Conservation (phyloP, 1,140 invertebrate genomes). For the Gryon sp. region DNA sequence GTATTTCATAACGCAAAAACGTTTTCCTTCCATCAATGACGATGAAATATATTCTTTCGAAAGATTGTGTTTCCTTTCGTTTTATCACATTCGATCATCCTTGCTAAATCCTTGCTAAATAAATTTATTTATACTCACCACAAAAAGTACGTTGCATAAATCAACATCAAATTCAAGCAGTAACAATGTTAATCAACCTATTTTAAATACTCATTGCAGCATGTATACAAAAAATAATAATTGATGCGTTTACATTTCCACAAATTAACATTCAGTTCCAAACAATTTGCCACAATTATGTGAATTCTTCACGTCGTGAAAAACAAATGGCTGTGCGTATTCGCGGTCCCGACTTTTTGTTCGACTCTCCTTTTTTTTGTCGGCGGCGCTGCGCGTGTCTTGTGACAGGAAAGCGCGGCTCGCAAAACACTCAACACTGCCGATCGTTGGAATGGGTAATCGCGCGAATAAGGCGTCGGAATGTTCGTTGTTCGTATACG, state of each 20-base stretch:
- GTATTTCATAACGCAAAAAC: too few relatives aligned
- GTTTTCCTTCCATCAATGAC: too few relatives aligned
- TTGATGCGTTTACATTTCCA: slow-evolving; percentile 11
- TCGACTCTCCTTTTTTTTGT: slow-evolving; percentile 5
- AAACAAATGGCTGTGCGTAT: slow-evolving; percentile 22
- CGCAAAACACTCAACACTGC: slow-evolving; percentile 27
- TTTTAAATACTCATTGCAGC: neutral
- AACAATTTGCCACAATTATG: slow-evolving; percentile 52
- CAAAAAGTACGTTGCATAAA: too few relatives aligned
- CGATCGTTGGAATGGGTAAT: slow-evolving; percentile 66
- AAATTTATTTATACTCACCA: too few relatives aligned
- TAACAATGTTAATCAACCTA: slow-evolving; percentile 2
- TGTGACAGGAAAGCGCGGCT: slow-evolving; percentile 13
- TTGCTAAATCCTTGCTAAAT: too few relatives aligned
- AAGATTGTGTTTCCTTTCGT: too few relatives aligned
- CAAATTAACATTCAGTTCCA: slow-evolving; percentile 35
- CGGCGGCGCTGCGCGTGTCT: slow-evolving; percentile 19
- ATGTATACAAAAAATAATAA: slow-evolving; percentile 4
- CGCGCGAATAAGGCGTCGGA: slow-evolving; percentile 72
- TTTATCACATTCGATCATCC: too few relatives aligned
- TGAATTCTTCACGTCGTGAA: slow-evolving; percentile 19
- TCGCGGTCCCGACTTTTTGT: slow-evolving; percentile 17
- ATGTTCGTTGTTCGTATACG: slow-evolving; percentile 57
- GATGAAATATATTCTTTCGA: too few relatives aligned
- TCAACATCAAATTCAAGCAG: neutral